These are phyloP conservation scores for Eurystomus gularis DNA, from an alignment of 2,113 vertebrate species.

Conservation along the genomic window DNA sequence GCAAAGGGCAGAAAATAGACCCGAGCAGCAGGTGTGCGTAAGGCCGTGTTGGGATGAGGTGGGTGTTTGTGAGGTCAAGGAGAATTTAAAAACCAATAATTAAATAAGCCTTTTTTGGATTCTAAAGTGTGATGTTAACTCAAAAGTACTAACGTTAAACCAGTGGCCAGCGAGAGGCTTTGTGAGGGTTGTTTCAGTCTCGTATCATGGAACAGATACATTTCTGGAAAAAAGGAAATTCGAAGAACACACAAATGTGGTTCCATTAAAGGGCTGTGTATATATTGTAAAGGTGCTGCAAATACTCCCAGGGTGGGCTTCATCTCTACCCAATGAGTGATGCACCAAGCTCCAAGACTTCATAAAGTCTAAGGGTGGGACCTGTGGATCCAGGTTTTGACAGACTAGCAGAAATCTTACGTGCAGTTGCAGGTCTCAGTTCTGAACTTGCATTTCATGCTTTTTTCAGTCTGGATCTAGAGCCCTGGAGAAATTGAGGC, in stretches of 20 bases:
- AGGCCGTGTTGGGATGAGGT: neutral
- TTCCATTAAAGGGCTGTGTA: neutral
- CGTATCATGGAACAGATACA: neutral
- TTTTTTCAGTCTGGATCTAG: neutral
- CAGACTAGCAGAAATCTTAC: neutral
- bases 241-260: neutral
- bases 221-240: neutral
- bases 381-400: neutral
- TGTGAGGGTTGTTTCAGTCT: neutral
- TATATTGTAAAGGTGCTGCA: neutral
- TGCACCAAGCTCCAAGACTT: neutral
- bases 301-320: neutral
- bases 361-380: neutral
- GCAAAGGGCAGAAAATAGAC: neutral
- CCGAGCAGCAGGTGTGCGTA: neutral
- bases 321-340: neutral
- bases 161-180: accelerated
- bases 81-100: neutral
- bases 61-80: neutral
- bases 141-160: neutral
- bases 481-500: neutral
- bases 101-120: neutral
- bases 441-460: neutral
- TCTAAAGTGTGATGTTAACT: neutral
- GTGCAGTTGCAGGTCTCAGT: neutral